These are phyloP conservation scores for Tenthredo scrophulariae DNA, from an alignment of 2,888 invertebrate genomes.

Conservation along the genomic window DNA sequence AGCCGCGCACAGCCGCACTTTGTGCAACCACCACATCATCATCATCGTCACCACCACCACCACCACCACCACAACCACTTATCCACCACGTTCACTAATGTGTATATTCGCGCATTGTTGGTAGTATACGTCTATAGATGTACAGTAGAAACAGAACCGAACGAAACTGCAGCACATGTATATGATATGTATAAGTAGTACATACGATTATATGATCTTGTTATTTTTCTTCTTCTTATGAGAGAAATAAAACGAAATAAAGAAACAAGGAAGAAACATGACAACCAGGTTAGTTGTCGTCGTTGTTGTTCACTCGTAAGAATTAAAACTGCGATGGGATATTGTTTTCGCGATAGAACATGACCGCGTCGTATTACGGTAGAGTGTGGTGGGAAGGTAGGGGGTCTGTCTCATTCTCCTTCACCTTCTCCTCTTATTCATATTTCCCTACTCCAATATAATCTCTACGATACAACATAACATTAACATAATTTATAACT, in stretches of 20 bases:
- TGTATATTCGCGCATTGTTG: neutral
- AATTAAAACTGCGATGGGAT: constrained; percentile 10
- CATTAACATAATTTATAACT: neutral
- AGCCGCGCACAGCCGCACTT: neutral
- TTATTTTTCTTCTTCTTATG: neutral
- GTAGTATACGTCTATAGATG: too few species aligned
- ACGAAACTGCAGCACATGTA: neutral
- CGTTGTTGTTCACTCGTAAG: neutral
- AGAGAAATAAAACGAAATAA: neutral
- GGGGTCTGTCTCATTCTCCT: neutral
- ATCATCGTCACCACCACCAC: neutral
- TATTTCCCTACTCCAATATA: neutral
- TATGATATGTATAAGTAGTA: too few species aligned
- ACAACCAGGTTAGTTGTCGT: neutral
- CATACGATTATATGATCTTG: neutral
- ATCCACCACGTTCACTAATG: neutral
- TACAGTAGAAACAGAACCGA: neutral
- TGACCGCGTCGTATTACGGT: constrained; percentile 7
- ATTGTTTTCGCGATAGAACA: constrained; percentile 17
- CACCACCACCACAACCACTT: neutral
- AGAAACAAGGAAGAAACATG: neutral
- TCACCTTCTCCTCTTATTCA: neutral
- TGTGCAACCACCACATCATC: neutral
- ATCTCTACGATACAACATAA: neutral
- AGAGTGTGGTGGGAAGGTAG: neutral